Conservation (phyloP, 2,113 vertebrate species). For the Marcusenius ussheri region DNA sequence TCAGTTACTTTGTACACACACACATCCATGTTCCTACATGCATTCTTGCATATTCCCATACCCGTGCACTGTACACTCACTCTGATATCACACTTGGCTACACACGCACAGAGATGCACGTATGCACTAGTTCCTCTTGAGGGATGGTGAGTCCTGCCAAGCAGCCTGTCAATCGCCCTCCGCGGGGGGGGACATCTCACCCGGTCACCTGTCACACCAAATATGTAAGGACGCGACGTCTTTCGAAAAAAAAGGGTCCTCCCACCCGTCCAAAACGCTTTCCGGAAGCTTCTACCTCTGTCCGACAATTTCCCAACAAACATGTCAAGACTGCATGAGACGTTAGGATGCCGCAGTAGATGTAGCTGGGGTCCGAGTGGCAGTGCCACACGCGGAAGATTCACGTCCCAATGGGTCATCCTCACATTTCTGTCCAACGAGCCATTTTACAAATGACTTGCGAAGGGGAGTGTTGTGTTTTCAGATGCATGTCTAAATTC, state of each 20-base stretch:
- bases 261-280: slow-evolving; percentile 96
- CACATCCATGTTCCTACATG: slow-evolving; percentile 43
- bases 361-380: slow-evolving; percentile 75
- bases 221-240: slow-evolving; percentile 85
- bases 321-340: slow-evolving; percentile 89
- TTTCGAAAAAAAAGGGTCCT: slow-evolving; percentile 85
- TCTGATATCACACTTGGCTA: slow-evolving; percentile 59
- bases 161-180: slow-evolving; percentile 85
- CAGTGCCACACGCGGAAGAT: slow-evolving; percentile 71
- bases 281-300: slow-evolving; percentile 99
- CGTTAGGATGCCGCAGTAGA: slow-evolving; percentile 83
- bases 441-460: slow-evolving; percentile 73
- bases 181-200: slow-evolving; percentile 80
- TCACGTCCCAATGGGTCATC: slow-evolving; percentile 76
- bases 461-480: slow-evolving; percentile 83
- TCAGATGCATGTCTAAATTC: slow-evolving; percentile 84
- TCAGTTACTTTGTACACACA: slow-evolving; percentile 60
- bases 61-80: slow-evolving; percentile 64
- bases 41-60: slow-evolving; percentile 60
- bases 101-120: slow-evolving; percentile 68
- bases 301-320: slow-evolving; percentile 88
- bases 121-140: slow-evolving; percentile 69
- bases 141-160: slow-evolving; percentile 76
- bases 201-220: slow-evolving; percentile 87
- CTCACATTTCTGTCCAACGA: slow-evolving; percentile 80